phyloP scores from a whole-genome alignment of 1,140 invertebrate species.

The Sarcophaga peregrina region DNA sequence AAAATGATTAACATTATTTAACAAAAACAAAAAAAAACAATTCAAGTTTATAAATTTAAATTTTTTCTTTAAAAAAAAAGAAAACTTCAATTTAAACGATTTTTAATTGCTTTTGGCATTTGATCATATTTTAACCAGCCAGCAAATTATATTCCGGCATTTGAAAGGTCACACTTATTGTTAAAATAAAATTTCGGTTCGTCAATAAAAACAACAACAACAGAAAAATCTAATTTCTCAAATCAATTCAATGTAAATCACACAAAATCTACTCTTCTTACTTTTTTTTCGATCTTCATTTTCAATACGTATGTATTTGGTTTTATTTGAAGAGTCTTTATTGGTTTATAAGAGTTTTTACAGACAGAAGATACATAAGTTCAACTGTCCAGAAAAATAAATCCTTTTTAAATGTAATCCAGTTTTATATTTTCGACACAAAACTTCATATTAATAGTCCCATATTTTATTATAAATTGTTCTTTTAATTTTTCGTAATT shows the following conservation, averaged over 20 bases:
- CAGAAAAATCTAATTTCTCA: no score
- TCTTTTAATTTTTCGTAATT: conserved; percentile 37
- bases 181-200: no score
- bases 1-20: no score
- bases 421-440: conserved; percentile 24
- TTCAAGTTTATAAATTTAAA: no score
- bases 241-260: no score
- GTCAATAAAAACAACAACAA: no score
- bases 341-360: conserved; percentile 5
- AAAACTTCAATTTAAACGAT: no score
- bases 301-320: not conserved
- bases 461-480: conserved; percentile 42
- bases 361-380: not conserved
- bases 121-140: conserved; percentile 5
- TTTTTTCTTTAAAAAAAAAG: no score
- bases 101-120: conserved; percentile 27
- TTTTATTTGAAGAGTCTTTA: not conserved
- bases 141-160: not conserved
- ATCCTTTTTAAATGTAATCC: conserved; percentile 20
- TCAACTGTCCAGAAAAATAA: conserved; percentile 5
- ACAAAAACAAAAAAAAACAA: no score
- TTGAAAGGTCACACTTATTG: not conserved
- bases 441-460: conserved; percentile 30
- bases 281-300: no score
- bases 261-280: no score